phyloP scores from a whole-genome alignment of 2,113 vertebrate genomes.

The Anser brachyrhynchus region DNA sequence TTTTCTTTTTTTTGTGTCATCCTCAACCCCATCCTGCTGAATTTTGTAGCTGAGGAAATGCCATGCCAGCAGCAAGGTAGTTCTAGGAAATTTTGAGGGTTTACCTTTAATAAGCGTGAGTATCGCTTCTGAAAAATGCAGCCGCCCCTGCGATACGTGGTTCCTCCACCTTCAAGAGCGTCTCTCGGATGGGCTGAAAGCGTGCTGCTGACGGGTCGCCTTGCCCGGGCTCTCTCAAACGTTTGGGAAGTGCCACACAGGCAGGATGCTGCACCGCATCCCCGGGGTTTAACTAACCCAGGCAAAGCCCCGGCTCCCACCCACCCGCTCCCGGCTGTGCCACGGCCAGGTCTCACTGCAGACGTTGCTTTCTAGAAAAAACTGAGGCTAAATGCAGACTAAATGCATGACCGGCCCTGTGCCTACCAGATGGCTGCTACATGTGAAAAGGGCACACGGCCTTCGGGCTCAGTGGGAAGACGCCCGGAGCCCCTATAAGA shows the following conservation, averaged over 20 bases:
- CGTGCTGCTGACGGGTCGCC: neutral
- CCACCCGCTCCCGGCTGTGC: neutral
- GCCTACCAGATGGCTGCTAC: neutral
- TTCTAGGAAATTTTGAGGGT: neutral
- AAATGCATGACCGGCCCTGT: neutral
- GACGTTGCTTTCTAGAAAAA: neutral
- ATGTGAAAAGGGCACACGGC: neutral
- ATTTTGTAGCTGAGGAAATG: neutral
- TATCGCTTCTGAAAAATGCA: neutral
- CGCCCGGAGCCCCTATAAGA: no score
- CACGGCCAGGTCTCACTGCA: neutral
- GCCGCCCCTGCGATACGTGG: neutral
- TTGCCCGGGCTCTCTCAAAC: neutral
- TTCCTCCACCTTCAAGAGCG: neutral
- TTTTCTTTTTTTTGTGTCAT: neutral
- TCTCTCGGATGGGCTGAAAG: neutral
- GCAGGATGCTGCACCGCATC: neutral
- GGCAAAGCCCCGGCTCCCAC: neutral
- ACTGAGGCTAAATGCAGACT: fast-evolving
- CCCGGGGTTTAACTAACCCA: neutral
- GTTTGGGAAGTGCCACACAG: neutral
- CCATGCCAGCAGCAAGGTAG: neutral
- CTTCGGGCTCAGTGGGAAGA: neutral
- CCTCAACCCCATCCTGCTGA: neutral
- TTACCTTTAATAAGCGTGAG: neutral